These are phyloP conservation scores for Epizoanthus ramosus DNA, from an alignment of 92 coral and sea anemone genomes.

Conservation along the genomic window DNA sequence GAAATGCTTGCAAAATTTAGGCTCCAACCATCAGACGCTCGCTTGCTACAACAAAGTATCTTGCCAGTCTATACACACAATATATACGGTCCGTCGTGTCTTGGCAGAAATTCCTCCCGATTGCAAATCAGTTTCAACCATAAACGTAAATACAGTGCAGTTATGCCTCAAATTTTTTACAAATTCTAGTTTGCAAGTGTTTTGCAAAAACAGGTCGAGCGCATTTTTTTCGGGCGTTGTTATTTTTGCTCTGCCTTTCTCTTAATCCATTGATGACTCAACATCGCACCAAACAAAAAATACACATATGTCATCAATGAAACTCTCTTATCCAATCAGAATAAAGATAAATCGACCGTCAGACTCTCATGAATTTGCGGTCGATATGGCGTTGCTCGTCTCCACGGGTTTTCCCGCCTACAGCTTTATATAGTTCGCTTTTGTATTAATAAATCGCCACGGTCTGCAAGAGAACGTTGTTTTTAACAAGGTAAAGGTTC, in stretches of 20 bases:
- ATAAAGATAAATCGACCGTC: background rate
- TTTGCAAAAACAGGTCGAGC: slow-evolving; percentile 19
- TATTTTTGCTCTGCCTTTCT: slow-evolving; percentile 9
- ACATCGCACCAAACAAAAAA: slow-evolving; percentile 13
- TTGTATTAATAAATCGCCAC: background rate
- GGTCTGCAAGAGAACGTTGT: too few relatives aligned
- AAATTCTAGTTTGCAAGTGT: slow-evolving; percentile 10
- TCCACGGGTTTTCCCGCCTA: background rate
- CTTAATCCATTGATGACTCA: slow-evolving; percentile 27
- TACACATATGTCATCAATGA: slow-evolving; percentile 32
- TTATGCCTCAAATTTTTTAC: too few relatives aligned
- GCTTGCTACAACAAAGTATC: too few relatives aligned
- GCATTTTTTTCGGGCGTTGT: slow-evolving; percentile 36
- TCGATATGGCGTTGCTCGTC: slow-evolving; percentile 27
- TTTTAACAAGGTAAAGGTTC: background rate
- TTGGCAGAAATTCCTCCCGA: too few relatives aligned
- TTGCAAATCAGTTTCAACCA: too few relatives aligned
- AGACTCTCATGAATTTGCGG: background rate
- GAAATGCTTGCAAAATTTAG: too few relatives aligned
- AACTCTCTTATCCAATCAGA: slow-evolving; percentile 22
- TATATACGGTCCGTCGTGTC: too few relatives aligned
- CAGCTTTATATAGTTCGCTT: background rate
- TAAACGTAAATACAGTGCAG: too few relatives aligned
- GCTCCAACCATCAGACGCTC: too few relatives aligned
- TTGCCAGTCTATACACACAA: too few relatives aligned